A percentile compares a stretch with the other conserved stretches of the same genome.
phyloP scores from a whole-genome alignment of 2,888 invertebrate species.

The Cephus rjabovi region DNA sequence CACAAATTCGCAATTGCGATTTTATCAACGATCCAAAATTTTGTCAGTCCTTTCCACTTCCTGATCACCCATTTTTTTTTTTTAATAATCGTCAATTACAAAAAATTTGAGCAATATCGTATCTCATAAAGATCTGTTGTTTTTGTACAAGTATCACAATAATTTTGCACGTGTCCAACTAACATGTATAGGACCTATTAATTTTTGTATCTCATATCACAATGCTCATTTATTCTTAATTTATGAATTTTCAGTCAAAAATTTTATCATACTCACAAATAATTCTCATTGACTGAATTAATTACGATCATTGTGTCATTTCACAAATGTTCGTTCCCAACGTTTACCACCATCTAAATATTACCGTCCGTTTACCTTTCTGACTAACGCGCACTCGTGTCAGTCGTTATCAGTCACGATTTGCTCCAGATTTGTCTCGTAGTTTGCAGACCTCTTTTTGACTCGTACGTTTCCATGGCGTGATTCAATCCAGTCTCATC shows the following conservation, averaged over 20 bases:
- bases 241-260: too few species aligned
- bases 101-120: neutral
- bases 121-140: neutral
- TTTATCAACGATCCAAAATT: neutral
- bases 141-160: neutral
- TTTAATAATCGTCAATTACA: neutral
- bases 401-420: neutral
- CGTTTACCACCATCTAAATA: neutral
- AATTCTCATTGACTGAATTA: neutral
- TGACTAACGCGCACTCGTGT: neutral
- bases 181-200: too few species aligned
- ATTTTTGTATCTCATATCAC: too few species aligned
- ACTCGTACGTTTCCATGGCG: conserved; percentile 31
- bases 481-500: conserved; percentile 37
- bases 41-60: neutral
- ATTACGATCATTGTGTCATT: neutral
- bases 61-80: neutral
- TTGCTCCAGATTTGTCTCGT: neutral
- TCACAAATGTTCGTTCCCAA: neutral
- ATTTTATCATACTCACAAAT: neutral
- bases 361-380: neutral
- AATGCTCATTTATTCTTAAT: too few species aligned
- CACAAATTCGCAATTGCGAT: neutral
- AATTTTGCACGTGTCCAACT: too few species aligned
- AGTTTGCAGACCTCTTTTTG: neutral